Evolutionary conservation across 2,797 vertebrate species (phyloP).

Genomic region (Alectoris magna): DNA sequence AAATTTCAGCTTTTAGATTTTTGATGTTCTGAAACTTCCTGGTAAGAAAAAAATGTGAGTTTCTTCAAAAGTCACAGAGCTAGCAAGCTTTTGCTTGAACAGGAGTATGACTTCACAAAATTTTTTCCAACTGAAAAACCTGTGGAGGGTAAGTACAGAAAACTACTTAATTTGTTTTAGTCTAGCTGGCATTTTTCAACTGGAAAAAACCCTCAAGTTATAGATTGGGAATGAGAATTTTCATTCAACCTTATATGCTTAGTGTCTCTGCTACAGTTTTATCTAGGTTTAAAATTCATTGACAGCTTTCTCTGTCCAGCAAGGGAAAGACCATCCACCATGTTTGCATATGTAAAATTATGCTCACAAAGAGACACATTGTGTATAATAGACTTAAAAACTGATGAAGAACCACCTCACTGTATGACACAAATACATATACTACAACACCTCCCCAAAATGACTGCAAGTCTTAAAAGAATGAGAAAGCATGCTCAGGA

Average conservation of each 20-base stretch:
- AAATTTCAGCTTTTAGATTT: not conserved
- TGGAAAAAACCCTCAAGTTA: not conserved
- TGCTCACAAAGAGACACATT: not conserved
- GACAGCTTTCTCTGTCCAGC: no score
- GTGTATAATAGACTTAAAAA: not conserved
- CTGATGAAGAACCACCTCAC: not conserved
- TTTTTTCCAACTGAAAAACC: not conserved
- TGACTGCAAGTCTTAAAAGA: not conserved
- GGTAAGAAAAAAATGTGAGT: not conserved
- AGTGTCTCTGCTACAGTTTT: not conserved
- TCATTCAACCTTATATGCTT: not conserved
- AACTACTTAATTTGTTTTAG: rapidly evolving
- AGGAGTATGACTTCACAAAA: not conserved
- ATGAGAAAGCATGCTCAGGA: rapidly evolving
- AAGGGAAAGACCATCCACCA: not conserved
- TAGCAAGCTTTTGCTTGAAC: not conserved
- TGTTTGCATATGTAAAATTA: not conserved
- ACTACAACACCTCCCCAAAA: not conserved
- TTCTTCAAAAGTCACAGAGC: not conserved
- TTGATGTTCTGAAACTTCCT: not conserved
- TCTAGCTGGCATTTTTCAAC: not conserved
- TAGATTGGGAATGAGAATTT: not conserved
- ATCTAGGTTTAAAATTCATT: not conserved
- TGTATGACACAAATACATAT: not conserved
- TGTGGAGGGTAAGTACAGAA: not conserved